phyloP scores from a whole-genome alignment of 92 coral and sea anemone genomes.

The Nematostella vectensis region DNA sequence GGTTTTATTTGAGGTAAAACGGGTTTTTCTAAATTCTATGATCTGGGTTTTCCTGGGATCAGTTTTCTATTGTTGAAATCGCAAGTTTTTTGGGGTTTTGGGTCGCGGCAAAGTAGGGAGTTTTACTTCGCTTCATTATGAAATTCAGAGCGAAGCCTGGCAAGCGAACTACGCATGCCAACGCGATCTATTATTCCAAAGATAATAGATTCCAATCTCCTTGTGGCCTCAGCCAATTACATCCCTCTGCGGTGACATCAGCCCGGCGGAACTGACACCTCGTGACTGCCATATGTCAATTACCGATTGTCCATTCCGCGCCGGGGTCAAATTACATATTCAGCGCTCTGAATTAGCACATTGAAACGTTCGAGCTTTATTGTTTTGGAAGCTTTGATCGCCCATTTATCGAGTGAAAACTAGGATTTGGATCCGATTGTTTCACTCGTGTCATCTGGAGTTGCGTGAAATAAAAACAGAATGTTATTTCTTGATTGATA shows the following conservation, averaged over 20 bases:
- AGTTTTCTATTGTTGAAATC: background rate
- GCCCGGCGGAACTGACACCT: conserved; percentile 14
- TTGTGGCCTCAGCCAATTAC: conserved; percentile 35
- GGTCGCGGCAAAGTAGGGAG: conserved; percentile 64
- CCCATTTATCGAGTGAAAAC: too few species aligned
- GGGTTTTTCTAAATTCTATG: background rate
- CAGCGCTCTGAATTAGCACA: too few species aligned
- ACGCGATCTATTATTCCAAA: conserved; percentile 43
- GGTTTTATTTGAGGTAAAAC: conserved; percentile 9
- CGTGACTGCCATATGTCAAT: background rate
- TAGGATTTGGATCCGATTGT: too few species aligned
- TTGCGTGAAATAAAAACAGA: too few species aligned
- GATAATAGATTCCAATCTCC: background rate
- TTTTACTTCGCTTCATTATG: conserved; percentile 71
- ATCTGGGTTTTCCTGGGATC: background rate
- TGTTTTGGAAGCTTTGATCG: too few species aligned
- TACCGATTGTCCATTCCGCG: background rate
- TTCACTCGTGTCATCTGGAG: too few species aligned
- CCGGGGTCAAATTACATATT: too few species aligned
- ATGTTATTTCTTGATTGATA: too few species aligned
- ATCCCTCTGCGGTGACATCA: conserved; percentile 20
- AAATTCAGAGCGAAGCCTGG: conserved; percentile 56
- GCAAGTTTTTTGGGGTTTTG: conserved; percentile 31
- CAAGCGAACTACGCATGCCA: conserved; percentile 80
- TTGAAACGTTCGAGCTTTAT: too few species aligned